Evolutionary conservation across 35 echinoderm and acorn worm genomes (phyloP).

Genomic region (Lytechinus variegatus): DNA sequence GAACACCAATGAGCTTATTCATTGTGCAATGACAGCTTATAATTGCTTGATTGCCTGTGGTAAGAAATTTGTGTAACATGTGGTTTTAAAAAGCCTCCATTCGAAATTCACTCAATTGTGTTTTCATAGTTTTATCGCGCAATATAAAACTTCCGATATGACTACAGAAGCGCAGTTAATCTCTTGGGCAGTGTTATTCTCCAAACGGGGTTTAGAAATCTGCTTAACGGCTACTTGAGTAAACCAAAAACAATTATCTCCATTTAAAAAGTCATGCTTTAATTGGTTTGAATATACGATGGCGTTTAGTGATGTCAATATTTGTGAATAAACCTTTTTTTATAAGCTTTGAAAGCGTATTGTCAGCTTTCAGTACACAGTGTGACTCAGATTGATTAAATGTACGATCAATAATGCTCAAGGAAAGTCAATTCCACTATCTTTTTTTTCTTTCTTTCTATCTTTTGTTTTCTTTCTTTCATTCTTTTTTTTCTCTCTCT

Average conservation of each 20-base stretch:
- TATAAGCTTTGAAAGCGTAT: neutral
- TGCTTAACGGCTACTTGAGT: neutral
- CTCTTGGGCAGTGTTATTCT: neutral
- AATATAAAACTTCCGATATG: neutral
- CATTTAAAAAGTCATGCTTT: neutral
- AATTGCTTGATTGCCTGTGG: neutral
- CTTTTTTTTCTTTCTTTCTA: neutral
- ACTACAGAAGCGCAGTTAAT: neutral
- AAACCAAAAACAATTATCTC: neutral
- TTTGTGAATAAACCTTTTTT: neutral
- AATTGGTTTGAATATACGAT: neutral
- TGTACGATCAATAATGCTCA: neutral
- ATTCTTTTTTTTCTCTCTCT: constrained; percentile 8
- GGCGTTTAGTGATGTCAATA: neutral
- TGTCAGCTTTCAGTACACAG: neutral
- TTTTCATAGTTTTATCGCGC: neutral
- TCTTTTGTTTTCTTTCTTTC: neutral
- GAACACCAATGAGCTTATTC: neutral
- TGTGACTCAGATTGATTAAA: neutral
- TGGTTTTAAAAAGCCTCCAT: neutral
- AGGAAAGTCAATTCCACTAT: neutral
- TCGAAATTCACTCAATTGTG: neutral
- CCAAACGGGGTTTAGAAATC: neutral
- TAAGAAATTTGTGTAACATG: neutral
- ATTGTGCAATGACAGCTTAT: neutral